Evolutionary conservation across 2,113 vertebrate species (phyloP), one percentile per base, ranked within the genome.

Genomic region (Ictalurus furcatus): DNA sequence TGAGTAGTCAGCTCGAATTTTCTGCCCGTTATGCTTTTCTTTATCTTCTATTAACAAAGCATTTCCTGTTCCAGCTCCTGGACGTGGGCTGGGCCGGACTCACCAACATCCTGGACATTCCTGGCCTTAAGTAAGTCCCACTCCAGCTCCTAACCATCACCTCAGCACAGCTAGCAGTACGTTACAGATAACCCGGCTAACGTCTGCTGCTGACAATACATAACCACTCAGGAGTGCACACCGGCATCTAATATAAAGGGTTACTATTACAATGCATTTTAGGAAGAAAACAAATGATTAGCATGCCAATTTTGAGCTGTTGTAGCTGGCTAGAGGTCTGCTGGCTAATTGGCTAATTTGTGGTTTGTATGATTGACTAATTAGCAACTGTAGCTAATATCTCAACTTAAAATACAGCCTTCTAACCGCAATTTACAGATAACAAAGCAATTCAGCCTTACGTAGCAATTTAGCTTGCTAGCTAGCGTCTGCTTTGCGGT

Each of bases 61-160:
- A 5, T 30, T 16, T 86, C 52, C 30, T 91, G 90, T 91, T 93
- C 89, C 92, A 99, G 98, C 96, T 99, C 65, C 91, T 99, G 92
- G 98, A 99, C 92, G 97, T 99, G 91, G 98, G 97, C 94, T 99
- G 98, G 98, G 98, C 97, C 5, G 98, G 98, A 89, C 95, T 99
- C 93, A 98, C 97, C 59, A 99, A 99, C 92, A 96, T 99, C 92
- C 95, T 99, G 91, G 98, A 99, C 93, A 97, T 99, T 94, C 98
- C 98, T 16, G 98, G 98, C 73, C 92, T 99, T 86, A 98, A 97
- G 98, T 99, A 95, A 98, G 97, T 96, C 67, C 2, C 1, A 28
- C 25, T 30, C 11, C 3, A 44, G 37, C 73, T 9, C 25, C 23
- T 28, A 25, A 28, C 23, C 23, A 52, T 9, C 25, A 65, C 6